Conservation (phyloP, 2,888 invertebrate genomes). For the Melieria picta region DNA sequence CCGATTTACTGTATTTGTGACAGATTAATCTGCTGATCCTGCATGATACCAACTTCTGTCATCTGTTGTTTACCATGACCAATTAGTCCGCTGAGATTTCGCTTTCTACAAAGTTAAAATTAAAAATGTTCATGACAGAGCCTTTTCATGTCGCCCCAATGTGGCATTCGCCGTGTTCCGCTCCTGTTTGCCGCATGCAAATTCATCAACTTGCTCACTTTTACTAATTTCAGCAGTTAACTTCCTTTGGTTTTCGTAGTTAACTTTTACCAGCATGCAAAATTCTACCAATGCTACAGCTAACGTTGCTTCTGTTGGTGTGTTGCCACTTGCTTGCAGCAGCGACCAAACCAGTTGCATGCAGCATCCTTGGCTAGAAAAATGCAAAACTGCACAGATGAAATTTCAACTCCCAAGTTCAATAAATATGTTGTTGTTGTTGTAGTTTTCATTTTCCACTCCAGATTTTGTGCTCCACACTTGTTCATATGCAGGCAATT, state of each 20-base stretch:
- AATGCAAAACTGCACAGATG: neutral
- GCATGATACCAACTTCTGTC: no score
- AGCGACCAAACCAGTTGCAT: slow-evolving; percentile 5
- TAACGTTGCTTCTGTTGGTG: slow-evolving; percentile 6
- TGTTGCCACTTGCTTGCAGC: slow-evolving; percentile 15
- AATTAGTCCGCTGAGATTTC: no score
- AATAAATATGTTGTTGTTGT: slow-evolving; percentile 51
- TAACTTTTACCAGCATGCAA: slow-evolving; percentile 59
- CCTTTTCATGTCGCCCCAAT: no score
- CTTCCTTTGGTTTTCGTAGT: slow-evolving; percentile 64
- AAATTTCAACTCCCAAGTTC: slow-evolving; percentile 49
- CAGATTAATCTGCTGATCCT: no score
- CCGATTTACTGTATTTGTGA: no score
- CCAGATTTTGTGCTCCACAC: slow-evolving; percentile 35
- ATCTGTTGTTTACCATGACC: no score
- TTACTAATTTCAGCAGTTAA: slow-evolving; percentile 63
- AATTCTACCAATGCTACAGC: slow-evolving; percentile 31
- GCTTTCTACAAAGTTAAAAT: no score
- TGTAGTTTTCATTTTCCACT: slow-evolving; percentile 36
- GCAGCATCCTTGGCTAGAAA: neutral
- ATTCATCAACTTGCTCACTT: slow-evolving; percentile 61
- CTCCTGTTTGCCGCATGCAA: slow-evolving; percentile 44
- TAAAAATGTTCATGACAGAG: no score
- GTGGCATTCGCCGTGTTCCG: slow-evolving; percentile 1
- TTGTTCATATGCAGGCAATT: slow-evolving; percentile 52